Evolutionary conservation across 2,888 invertebrate genomes (phyloP).

Genomic region (Balanococcus diminutus): DNA sequence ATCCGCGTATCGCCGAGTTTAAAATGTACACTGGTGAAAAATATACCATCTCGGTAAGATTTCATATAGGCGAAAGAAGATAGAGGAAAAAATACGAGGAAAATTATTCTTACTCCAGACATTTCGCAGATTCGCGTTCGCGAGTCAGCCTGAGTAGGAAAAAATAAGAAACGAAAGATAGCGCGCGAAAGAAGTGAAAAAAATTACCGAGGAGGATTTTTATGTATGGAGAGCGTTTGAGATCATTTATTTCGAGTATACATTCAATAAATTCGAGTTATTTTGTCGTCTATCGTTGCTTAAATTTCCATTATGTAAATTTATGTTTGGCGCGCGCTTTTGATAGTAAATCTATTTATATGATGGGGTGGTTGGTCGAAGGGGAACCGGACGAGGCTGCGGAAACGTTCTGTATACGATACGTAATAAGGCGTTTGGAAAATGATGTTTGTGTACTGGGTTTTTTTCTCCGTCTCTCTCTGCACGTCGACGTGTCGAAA

Average conservation of each 20-base stretch:
- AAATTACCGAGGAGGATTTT: background rate
- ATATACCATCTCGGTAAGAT: background rate
- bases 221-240: background rate
- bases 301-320: conserved; percentile 37
- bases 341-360: conserved; percentile 28
- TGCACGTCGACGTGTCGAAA: background rate
- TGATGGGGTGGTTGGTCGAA: background rate
- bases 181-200: background rate
- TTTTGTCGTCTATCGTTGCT: conserved; percentile 37
- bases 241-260: conserved; percentile 34
- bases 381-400: background rate
- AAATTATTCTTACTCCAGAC: background rate
- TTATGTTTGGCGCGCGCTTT: conserved; percentile 3
- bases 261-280: conserved; percentile 37
- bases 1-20: background rate
- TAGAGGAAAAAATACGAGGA: background rate
- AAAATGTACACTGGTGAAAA: background rate
- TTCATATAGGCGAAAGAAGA: too few species aligned
- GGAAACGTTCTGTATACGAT: background rate
- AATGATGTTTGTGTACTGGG: background rate
- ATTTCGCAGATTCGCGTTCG: background rate
- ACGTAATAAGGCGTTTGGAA: background rate
- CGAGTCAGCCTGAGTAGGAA: background rate
- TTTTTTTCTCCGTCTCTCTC: background rate
- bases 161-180: background rate